Conservation (phyloP, 2,113 vertebrate species). For the Excalfactoria chinensis region DNA sequence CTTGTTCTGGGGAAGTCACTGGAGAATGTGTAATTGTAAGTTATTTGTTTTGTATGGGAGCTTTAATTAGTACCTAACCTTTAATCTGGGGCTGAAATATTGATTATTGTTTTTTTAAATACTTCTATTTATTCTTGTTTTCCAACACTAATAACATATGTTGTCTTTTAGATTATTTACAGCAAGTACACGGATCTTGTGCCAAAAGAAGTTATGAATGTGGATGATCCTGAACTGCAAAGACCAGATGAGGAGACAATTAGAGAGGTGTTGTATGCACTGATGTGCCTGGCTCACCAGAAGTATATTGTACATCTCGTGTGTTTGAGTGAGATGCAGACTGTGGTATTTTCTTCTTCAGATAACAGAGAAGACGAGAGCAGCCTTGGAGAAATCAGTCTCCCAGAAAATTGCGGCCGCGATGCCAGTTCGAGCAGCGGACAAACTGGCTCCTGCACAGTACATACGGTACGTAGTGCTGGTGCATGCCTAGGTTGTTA, state of each 20-base stretch:
- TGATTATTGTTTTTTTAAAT: not conserved
- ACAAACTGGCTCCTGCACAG: constrained; percentile 96
- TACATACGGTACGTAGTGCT: constrained; percentile 89
- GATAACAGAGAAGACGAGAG: constrained; percentile 96
- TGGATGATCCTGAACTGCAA: constrained; percentile 90
- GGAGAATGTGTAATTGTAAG: not conserved
- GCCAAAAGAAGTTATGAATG: constrained; percentile 94
- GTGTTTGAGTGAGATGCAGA: not conserved
- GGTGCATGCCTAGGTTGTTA: not conserved
- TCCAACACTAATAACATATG: constrained; percentile 42
- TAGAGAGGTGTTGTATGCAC: constrained; percentile 84
- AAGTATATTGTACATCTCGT: not conserved
- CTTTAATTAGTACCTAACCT: constrained; percentile 4
- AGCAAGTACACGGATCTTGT: constrained; percentile 98
- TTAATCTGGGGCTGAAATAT: constrained; percentile 3
- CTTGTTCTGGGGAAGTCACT: not conserved
- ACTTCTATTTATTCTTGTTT: constrained; percentile 6
- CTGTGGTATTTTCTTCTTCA: constrained; percentile 67
- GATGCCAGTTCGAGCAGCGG: constrained; percentile 97
- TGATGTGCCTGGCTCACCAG: not conserved
- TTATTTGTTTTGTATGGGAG: not conserved
- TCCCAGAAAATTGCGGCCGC: constrained; percentile 98
- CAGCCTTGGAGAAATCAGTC: constrained; percentile 93
- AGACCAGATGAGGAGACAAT: constrained; percentile 95
- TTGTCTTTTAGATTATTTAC: constrained; percentile 89